Evolutionary conservation across 2,797 vertebrate species (phyloP), one percentile per base, ranked within the genome.

Genomic region (Arnoldichthys spilopterus): DNA sequence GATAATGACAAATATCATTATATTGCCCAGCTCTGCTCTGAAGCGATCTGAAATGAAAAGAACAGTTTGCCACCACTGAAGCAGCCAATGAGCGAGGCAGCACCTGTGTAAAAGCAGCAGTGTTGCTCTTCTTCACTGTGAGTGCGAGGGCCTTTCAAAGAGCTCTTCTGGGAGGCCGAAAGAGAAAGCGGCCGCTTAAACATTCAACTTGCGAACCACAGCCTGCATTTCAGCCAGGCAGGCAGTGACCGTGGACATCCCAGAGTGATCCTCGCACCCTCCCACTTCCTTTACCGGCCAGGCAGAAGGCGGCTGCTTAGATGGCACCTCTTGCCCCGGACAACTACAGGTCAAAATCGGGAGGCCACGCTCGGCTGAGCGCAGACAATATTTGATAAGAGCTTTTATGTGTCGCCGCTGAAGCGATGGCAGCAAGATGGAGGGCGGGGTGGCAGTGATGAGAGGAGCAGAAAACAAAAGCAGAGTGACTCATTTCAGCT

Each of bases 341-440:
- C 72, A 77, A 73, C 63, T 30, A 72, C 16, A 30, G 73, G 69
- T 83, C 45, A 24, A 81, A 81, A 81, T 81, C 71, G 69, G 67
- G 74, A 15, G 58, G 81, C 64, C 76, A 83, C 45, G 81, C 78
- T 83, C 70, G 63, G 74, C 84, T 74, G 76, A 78, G 79, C 64
- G 70, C 61, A 56, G 51, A 77, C 84, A 81, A 83, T 85, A 79
- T 79, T 76, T 83, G 69, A 85, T 80, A 85, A 85, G 76, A 69
- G 81, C 84, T 83, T 78, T 83, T 83, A 79, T 85, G 62, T 83
- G 72, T 81, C 6, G 18, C 18, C 51, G 6, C 61, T 76, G 78
- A 78, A 71, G 74, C 63, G 43, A 70, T 18, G 43, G 69, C 66
- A 49, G 62, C 22, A 61, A 79, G 72, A 54, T 32, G 66, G 66